Conservation (phyloP, 2,113 vertebrate genomes). For the Phodopus roborovskii region DNA sequence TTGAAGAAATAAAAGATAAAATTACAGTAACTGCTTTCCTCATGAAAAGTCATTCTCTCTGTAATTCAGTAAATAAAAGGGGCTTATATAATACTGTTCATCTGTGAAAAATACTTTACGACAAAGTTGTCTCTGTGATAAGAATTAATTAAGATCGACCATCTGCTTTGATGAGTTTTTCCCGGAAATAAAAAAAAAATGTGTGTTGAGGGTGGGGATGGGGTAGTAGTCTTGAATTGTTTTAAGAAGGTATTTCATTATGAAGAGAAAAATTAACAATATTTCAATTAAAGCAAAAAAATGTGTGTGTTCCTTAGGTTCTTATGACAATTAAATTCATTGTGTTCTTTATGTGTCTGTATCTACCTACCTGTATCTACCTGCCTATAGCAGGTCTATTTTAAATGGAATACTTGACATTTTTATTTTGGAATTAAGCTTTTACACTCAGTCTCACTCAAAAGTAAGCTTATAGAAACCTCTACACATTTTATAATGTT, state of each 20-base stretch:
- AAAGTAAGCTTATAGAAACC: background rate
- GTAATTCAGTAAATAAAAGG: constrained; percentile 85
- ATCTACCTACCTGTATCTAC: background rate
- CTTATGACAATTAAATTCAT: constrained; percentile 16
- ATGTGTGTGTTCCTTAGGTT: background rate
- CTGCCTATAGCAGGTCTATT: background rate
- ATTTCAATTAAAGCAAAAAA: constrained; percentile 28
- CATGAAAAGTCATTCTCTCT: constrained; percentile 82
- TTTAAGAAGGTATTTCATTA: constrained; percentile 56
- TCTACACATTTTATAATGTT: background rate
- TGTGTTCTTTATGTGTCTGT: background rate
- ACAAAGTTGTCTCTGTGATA: constrained; percentile 83
- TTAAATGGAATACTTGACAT: background rate
- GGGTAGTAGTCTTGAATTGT: constrained; percentile 33
- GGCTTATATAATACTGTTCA: constrained; percentile 82
- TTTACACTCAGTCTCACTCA: background rate
- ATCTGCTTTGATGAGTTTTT: constrained; percentile 80
- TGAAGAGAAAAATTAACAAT: constrained; percentile 44
- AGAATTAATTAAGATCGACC: constrained; percentile 86
- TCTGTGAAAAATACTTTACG: constrained; percentile 83
- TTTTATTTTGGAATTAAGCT: background rate
- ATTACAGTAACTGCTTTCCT: constrained; percentile 77
- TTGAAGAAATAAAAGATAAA: constrained; percentile 85
- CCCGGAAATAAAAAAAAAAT: constrained; percentile 54
- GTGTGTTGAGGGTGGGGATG: background rate